Conservation (phyloP, 2,797 vertebrate species). For the Darevskia nairensis region DNA sequence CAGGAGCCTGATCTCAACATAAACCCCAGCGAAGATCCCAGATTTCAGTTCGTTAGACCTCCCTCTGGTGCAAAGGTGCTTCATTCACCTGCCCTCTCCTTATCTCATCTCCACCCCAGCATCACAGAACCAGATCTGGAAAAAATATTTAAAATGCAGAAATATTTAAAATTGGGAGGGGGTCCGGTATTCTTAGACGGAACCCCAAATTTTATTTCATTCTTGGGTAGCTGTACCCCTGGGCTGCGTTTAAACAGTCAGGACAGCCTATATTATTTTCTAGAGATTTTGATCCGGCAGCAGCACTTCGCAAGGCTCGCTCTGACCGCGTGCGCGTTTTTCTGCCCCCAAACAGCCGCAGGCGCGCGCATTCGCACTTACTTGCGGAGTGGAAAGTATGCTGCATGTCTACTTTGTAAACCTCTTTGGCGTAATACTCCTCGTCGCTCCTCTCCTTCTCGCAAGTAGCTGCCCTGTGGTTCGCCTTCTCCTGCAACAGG, state of each 20-base stretch:
- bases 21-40: background rate
- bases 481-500: constrained; percentile 95
- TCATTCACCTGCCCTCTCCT: too few relatives aligned
- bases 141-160: background rate
- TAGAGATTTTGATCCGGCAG: background rate
- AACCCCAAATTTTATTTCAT: background rate
- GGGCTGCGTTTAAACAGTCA: background rate
- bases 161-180: too few relatives aligned
- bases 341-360: background rate
- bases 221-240: background rate
- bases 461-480: constrained; percentile 92
- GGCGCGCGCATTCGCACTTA: constrained; percentile 78
- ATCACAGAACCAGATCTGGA: background rate
- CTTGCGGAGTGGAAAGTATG: constrained; percentile 88
- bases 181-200: fast-evolving
- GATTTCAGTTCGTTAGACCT: background rate
- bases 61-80: background rate
- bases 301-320: background rate
- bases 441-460: constrained; percentile 95
- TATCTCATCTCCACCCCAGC: too few relatives aligned
- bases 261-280: background rate
- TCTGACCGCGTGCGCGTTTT: too few relatives aligned
- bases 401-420: constrained; percentile 95
- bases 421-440: constrained; percentile 98
- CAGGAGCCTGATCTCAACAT: background rate